These are phyloP conservation scores for Axis porcinus DNA, from an alignment of 2,113 vertebrate species.

Conservation along the genomic window DNA sequence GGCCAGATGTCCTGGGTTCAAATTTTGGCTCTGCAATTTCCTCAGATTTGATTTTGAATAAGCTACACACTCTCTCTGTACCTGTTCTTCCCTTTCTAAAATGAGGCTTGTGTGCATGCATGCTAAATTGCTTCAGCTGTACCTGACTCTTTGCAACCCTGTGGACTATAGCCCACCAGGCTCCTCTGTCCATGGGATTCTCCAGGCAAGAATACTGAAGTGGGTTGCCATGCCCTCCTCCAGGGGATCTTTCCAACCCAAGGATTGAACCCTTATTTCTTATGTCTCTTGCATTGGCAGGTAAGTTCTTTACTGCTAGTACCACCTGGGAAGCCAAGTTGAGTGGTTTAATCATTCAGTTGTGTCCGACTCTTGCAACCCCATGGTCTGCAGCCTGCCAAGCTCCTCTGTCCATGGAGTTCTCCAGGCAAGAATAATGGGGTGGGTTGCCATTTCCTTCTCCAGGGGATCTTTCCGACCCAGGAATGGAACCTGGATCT, in stretches of 20 bases:
- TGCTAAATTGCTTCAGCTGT: background rate
- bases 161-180: background rate
- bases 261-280: background rate
- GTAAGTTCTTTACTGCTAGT: background rate
- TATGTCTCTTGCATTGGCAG: background rate
- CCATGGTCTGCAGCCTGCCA: too few species aligned
- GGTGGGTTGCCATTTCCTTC: background rate
- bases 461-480: background rate
- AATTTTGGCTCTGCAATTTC: background rate
- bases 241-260: background rate
- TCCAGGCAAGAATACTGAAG: background rate
- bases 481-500: background rate
- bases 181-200: background rate
- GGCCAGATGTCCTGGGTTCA: background rate
- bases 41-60: background rate
- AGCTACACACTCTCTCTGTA: background rate
- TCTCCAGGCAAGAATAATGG: background rate
- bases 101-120: background rate
- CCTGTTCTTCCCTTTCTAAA: background rate
- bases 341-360: background rate
- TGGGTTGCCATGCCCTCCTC: background rate
- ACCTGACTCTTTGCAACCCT: background rate
- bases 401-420: background rate
- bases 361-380: background rate
- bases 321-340: background rate